A percentile compares a stretch with the other conserved stretches of the same genome.
phyloP scores from a whole-genome alignment of 2,888 invertebrate species.

The Drosophila borborema region DNA sequence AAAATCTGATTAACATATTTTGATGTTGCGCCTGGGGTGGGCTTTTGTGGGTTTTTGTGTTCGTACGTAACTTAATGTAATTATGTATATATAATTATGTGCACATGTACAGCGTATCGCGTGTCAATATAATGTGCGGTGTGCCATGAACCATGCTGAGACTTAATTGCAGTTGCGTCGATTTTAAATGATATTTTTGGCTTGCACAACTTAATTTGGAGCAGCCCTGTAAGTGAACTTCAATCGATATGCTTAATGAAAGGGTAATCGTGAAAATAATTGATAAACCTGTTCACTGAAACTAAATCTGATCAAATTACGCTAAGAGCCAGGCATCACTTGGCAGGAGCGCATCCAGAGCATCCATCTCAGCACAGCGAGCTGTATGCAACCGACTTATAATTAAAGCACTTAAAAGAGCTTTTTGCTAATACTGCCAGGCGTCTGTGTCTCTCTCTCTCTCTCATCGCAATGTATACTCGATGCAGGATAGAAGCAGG shows the following conservation, averaged over 20 bases:
- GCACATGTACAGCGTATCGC: constrained; percentile 11
- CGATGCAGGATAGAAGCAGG: constrained; percentile 7
- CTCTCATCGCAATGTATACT: neutral
- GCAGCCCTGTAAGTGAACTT: constrained; percentile 16
- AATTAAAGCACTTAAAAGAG: constrained; percentile 44
- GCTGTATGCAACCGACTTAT: constrained; percentile 19
- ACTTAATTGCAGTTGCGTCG: constrained; percentile 62
- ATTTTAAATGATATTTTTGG: constrained; percentile 62
- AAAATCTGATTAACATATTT: constrained; percentile 67
- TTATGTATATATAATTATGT: constrained; percentile 25
- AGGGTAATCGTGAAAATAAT: constrained; percentile 39
- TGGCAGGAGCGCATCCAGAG: neutral
- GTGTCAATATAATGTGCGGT: constrained; percentile 10
- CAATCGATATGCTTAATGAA: constrained; percentile 46
- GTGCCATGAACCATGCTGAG: constrained; percentile 29
- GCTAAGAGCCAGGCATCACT: constrained; percentile 11
- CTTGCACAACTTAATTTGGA: constrained; percentile 44
- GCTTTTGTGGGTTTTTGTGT: constrained; percentile 6
- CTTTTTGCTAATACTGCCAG: constrained; percentile 33
- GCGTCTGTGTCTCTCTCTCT: neutral
- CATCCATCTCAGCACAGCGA: neutral
- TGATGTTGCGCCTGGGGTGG: constrained; percentile 1
- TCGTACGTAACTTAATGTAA: constrained; percentile 33
- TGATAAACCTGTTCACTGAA: constrained; percentile 31
- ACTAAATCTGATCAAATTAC: constrained; percentile 30